A percentile compares a stretch with the other conserved stretches of the same genome.
Evolutionary conservation across 2,888 invertebrate genomes (phyloP).

Genomic region (Atrina japonica): DNA sequence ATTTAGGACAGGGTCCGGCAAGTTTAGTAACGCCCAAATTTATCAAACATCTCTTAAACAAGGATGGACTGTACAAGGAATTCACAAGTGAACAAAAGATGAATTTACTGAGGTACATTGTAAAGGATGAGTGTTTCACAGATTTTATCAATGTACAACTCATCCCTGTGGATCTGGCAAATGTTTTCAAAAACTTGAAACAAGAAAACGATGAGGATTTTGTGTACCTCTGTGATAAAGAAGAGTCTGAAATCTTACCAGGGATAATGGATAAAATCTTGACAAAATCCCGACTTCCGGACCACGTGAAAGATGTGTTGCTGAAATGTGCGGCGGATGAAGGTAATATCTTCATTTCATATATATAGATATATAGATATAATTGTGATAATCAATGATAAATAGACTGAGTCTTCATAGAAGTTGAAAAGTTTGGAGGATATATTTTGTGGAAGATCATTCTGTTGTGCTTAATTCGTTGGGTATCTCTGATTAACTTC

Average conservation of each 20-base stretch:
- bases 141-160: neutral
- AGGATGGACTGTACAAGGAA: neutral
- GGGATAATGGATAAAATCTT: slow-evolving; percentile 5
- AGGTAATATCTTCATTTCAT: too few species aligned
- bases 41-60: neutral
- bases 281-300: too few species aligned
- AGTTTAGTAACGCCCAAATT: neutral
- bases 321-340: too few species aligned
- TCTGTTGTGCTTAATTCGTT: too few species aligned
- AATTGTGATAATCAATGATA: too few species aligned
- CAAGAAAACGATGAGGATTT: neutral
- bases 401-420: too few species aligned
- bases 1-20: neutral
- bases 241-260: slow-evolving; percentile 11
- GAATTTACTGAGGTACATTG: neutral
- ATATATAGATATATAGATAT: too few species aligned
- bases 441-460: too few species aligned
- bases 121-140: neutral
- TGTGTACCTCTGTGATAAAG: neutral
- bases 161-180: slow-evolving; percentile 1
- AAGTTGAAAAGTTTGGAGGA: too few species aligned
- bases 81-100: slow-evolving; percentile 3
- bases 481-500: too few species aligned
- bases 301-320: too few species aligned
- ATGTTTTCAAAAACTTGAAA: slow-evolving; percentile 1